phyloP scores from a whole-genome alignment of 2,113 vertebrate species.

The Anseranas semipalmata region DNA sequence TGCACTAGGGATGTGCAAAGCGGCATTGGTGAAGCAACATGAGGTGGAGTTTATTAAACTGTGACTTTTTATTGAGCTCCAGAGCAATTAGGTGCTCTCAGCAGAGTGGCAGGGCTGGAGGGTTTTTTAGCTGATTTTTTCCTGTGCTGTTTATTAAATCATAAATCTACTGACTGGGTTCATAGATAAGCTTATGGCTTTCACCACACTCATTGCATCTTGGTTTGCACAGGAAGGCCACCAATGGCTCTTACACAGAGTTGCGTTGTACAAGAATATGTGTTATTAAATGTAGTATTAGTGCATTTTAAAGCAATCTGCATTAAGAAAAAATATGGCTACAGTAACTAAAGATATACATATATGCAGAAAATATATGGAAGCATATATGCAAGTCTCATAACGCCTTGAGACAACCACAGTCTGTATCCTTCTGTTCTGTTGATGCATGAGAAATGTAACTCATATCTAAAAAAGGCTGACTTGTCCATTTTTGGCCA shows the following conservation, averaged over 20 bases:
- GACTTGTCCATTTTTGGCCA: background rate
- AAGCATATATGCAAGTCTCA: background rate
- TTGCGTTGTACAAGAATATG: background rate
- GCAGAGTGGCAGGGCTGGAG: background rate
- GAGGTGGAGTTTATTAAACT: slow-evolving; percentile 44
- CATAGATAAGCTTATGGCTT: background rate
- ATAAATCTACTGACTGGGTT: background rate
- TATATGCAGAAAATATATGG: background rate
- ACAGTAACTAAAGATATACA: background rate
- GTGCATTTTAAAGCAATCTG: background rate
- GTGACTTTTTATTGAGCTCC: slow-evolving; percentile 2
- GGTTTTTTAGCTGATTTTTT: background rate
- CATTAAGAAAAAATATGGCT: background rate
- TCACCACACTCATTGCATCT: background rate
- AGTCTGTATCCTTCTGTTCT: background rate
- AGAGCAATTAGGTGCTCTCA: slow-evolving; percentile 10
- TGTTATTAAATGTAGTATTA: background rate
- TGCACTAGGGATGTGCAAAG: background rate
- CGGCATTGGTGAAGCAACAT: background rate
- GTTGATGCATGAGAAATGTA: background rate
- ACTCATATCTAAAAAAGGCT: background rate
- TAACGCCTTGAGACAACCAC: background rate
- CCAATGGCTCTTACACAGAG: background rate
- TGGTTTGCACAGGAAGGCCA: background rate
- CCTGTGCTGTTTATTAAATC: slow-evolving; percentile 24